Base-by-base conservation (phyloP, 2,888 invertebrate species). In the Tortricodes alternella region DNA sequence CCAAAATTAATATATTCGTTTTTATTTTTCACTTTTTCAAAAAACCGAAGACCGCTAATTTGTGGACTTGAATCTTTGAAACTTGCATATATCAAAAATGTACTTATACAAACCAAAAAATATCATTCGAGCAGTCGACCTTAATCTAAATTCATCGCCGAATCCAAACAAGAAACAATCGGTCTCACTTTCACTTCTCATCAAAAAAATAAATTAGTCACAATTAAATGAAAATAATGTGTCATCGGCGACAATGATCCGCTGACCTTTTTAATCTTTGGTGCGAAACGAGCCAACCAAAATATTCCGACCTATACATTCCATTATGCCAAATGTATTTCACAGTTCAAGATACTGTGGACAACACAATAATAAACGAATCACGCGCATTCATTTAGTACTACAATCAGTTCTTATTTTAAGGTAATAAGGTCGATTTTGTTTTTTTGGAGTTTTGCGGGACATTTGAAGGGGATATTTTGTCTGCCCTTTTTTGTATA, bases 191-290 rank as follows among this genome's bases (percentile, higher is more conserved):
- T 56, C 56, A 44, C 56, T 50, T 49, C 11, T 16, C 39, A 18
- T 43, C 38, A 19, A 50, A 48, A 41, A 27, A 49, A 62, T 49
- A 55, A 62, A 64, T 63, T 58, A 59, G 57, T 66, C 67, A 70
- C 62, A 53, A 62, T 67, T 63, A 62, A 61, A 51, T 27, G 39
- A 58, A 55, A 59, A 38, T 21, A 35, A 67, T 68, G 69, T 72
- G 67, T 69, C 74, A 77, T 72, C 66, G 70, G 65, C 73, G 72
- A 73, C 43, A 59, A 44, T 49, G 43, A 44, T 59, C 52, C 50
- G 61, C 53, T 62, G 72, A 62, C 78, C 77, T 74, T 64, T 57
- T 67, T 74, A 63, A 43, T 60, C 69, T 63, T 24, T 62, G 62
- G 59, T 55, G 68, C 74, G 69, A 68, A 58, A 43, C 56, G 32